A percentile compares a stretch with the other conserved stretches of the same genome.
Conservation (phyloP, 2,113 vertebrate genomes). For the Eclectus roratus region DNA sequence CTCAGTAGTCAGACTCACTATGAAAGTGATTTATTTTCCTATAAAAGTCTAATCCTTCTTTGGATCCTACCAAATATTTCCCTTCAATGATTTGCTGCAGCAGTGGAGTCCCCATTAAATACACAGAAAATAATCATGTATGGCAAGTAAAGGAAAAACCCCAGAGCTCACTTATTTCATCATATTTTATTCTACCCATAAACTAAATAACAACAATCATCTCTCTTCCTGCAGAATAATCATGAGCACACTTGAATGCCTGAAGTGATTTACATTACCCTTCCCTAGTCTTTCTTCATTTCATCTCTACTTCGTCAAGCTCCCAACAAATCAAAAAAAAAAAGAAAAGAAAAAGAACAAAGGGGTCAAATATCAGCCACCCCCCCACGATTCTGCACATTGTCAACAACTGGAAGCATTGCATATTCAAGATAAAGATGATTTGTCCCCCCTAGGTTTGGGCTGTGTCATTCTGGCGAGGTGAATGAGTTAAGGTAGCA, state of each 20-base stretch:
- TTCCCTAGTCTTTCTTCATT: not conserved
- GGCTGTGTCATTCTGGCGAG: fast-evolving
- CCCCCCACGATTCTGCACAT: not conserved
- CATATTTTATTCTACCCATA: not conserved
- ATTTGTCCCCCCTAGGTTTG: not conserved
- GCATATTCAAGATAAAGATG: not conserved
- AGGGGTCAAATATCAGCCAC: not conserved
- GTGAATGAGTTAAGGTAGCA: not conserved
- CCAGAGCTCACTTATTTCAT: not conserved
- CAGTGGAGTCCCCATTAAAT: not conserved
- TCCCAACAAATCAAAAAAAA: not conserved
- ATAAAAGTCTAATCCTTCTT: not conserved
- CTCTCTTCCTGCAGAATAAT: slow-evolving; percentile 14
- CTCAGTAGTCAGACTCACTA: not conserved
- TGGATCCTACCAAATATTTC: not conserved
- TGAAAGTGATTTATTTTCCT: not conserved
- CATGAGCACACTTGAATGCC: not conserved
- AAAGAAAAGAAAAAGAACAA: not conserved
- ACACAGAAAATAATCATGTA: not conserved
- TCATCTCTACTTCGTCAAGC: not conserved
- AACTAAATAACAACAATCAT: slow-evolving; percentile 12
- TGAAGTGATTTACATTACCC: not conserved
- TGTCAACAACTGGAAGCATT: not conserved
- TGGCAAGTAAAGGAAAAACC: slow-evolving; percentile 11
- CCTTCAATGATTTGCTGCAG: not conserved